Conservation (phyloP, 1,140 invertebrate species). For the Drosophila repleta region DNA sequence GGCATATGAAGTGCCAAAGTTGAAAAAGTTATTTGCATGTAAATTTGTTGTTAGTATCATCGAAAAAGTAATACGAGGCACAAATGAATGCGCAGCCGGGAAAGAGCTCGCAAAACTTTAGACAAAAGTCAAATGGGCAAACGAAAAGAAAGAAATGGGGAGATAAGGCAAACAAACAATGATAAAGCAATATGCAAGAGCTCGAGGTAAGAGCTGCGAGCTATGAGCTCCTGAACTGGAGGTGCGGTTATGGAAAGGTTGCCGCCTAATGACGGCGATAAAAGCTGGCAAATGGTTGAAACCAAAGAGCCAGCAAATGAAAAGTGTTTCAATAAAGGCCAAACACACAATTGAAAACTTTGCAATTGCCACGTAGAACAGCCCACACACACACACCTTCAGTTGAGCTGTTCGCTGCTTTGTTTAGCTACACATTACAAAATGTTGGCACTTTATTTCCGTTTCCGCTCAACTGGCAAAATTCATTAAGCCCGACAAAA, state of each 20-base stretch:
- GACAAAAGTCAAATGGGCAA: slow-evolving; percentile 66
- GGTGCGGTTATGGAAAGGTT: not conserved
- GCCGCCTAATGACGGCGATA: slow-evolving; percentile 44
- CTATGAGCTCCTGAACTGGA: too few relatives aligned
- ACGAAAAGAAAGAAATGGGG: slow-evolving; percentile 5
- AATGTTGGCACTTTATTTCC: slow-evolving; percentile 66
- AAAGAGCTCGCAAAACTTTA: slow-evolving; percentile 56
- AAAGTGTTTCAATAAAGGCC: slow-evolving; percentile 65
- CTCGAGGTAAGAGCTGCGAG: not conserved
- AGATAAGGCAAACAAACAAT: slow-evolving; percentile 40
- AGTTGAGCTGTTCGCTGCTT: not conserved
- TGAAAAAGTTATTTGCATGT: slow-evolving; percentile 82
- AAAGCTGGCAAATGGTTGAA: slow-evolving; percentile 36
- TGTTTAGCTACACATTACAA: slow-evolving; percentile 39
- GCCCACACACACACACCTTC: not conserved
- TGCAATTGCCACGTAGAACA: slow-evolving; percentile 47
- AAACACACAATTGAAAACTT: slow-evolving; percentile 57
- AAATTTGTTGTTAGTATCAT: slow-evolving; percentile 76
- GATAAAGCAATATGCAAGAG: slow-evolving; percentile 35
- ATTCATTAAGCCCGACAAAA: slow-evolving; percentile 69
- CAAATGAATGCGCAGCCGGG: slow-evolving; percentile 42
- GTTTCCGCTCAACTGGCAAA: slow-evolving; percentile 78
- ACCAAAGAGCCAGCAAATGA: slow-evolving; percentile 33
- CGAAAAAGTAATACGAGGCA: slow-evolving; percentile 75
- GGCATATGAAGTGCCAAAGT: slow-evolving; percentile 68